phyloP scores from a whole-genome alignment of 2,888 invertebrate genomes.

The Rugalucina vietnamica region DNA sequence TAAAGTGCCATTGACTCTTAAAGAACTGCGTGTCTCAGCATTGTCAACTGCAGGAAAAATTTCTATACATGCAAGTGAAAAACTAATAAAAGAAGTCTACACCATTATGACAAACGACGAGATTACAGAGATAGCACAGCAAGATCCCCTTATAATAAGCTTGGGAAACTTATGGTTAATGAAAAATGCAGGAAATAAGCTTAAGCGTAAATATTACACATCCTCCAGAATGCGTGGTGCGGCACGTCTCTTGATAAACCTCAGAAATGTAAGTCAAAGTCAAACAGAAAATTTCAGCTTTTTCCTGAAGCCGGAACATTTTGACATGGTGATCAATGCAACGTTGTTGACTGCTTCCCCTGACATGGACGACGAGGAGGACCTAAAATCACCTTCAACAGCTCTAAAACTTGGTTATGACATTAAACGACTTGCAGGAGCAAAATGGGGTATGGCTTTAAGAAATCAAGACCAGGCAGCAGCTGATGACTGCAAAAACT shows the following conservation, averaged over 20 bases:
- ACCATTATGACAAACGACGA: slow-evolving; percentile 8
- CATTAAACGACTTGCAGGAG: slow-evolving; percentile 40
- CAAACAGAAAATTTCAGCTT: neutral
- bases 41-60: neutral
- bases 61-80: neutral
- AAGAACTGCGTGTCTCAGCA: neutral
- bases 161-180: slow-evolving; percentile 52
- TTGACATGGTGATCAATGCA: slow-evolving; percentile 44
- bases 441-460: slow-evolving; percentile 50
- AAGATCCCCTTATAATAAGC: slow-evolving; percentile 11
- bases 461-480: slow-evolving; percentile 20
- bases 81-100: neutral
- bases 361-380: slow-evolving; percentile 55
- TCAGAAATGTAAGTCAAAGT: neutral
- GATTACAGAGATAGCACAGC: slow-evolving; percentile 3
- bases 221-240: slow-evolving; percentile 44
- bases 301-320: slow-evolving; percentile 32
- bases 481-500: slow-evolving; percentile 34
- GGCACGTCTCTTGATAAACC: slow-evolving; percentile 37
- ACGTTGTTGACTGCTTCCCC: slow-evolving; percentile 43
- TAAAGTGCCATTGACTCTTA: neutral
- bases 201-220: slow-evolving; percentile 57
- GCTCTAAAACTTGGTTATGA: slow-evolving; percentile 61
- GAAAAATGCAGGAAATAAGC: slow-evolving; percentile 45
- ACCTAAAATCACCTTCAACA: slow-evolving; percentile 50